Conservation (phyloP, 2,113 vertebrate genomes). For the Indicator indicator region DNA sequence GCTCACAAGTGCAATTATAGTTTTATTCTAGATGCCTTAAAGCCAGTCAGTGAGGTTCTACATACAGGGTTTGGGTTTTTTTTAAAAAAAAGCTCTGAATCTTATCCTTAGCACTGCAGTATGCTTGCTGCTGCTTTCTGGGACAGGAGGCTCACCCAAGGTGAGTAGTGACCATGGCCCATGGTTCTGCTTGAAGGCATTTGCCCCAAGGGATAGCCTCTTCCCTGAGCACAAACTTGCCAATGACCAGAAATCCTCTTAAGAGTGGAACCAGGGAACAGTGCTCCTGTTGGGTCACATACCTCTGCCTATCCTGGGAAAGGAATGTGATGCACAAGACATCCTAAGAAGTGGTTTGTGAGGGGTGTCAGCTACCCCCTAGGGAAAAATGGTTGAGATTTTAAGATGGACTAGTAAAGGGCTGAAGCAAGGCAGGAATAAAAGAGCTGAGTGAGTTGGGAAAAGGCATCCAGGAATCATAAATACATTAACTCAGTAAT, state of each 20-base stretch:
- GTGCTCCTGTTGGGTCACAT: not conserved
- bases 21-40: not conserved
- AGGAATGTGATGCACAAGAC: not conserved
- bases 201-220: not conserved
- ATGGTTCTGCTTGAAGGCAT: not conserved
- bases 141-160: not conserved
- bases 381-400: not conserved
- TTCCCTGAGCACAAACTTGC: not conserved
- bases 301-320: not conserved
- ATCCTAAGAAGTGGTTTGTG: not conserved
- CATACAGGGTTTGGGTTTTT: fast-evolving
- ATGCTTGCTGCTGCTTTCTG: not conserved
- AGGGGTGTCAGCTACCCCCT: not conserved
- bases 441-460: not conserved
- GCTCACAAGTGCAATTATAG: fast-evolving
- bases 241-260: not conserved
- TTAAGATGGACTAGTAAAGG: not conserved
- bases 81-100: not conserved
- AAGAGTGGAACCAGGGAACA: not conserved
- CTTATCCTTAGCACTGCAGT: not conserved
- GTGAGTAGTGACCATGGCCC: not conserved
- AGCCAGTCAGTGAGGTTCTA: not conserved
- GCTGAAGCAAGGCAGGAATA: not conserved
- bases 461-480: not conserved
- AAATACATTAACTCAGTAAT: not conserved